Evolutionary conservation across 1,140 invertebrate genomes (phyloP).

Genomic region (Paraescarpia echinospica): DNA sequence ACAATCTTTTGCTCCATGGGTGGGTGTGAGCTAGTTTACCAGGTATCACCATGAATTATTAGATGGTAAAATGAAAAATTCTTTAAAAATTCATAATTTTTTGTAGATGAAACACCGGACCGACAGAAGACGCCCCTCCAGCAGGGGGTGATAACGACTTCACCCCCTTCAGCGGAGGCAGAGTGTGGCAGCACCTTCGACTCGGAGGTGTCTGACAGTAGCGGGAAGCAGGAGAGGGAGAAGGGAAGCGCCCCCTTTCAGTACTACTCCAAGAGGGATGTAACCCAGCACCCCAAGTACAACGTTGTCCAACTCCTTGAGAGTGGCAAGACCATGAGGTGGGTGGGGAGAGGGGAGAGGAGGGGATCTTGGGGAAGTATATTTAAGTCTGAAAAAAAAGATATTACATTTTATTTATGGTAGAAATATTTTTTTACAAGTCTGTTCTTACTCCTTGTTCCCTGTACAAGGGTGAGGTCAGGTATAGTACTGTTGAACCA

Average conservation of each 20-base stretch:
- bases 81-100: too few relatives aligned
- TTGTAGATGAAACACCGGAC: not conserved
- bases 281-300: conserved; percentile 40
- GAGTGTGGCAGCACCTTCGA: not conserved
- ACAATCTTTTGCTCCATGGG: too few relatives aligned
- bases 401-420: too few relatives aligned
- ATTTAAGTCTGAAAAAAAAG: too few relatives aligned
- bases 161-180: not conserved
- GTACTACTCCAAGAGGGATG: not conserved
- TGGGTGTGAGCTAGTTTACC: too few relatives aligned
- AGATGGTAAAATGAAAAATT: too few relatives aligned
- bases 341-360: conserved; percentile 7
- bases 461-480: too few relatives aligned
- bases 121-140: not conserved
- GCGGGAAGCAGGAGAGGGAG: not conserved
- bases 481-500: too few relatives aligned
- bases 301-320: conserved; percentile 55
- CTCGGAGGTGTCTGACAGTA: not conserved
- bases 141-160: not conserved
- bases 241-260: not conserved
- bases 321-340: conserved; percentile 64
- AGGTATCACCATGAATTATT: too few relatives aligned
- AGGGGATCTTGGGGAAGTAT: too few relatives aligned
- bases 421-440: too few relatives aligned
- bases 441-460: too few relatives aligned